Percentiles rank a stretch among this genome's conserved stretches.
phyloP scores from a whole-genome alignment of 2,113 vertebrate genomes.

The Corvus moneduloides region DNA sequence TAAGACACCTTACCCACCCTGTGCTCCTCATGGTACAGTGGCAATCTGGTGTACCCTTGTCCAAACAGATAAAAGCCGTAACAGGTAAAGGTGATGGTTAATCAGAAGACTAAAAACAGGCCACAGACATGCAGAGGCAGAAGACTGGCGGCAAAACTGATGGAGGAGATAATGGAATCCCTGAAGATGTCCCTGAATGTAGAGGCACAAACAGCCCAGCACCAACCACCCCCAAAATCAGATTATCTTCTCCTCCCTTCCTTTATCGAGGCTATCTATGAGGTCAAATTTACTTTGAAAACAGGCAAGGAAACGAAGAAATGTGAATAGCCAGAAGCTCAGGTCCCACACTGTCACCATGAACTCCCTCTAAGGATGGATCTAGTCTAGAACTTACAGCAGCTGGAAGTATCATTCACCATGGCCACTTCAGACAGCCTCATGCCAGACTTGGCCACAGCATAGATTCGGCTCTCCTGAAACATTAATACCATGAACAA shows the following conservation, averaged over 20 bases:
- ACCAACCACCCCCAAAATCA: neutral
- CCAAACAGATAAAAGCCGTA: neutral
- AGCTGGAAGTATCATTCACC: constrained; percentile 67
- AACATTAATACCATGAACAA: constrained; percentile 11
- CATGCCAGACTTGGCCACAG: constrained; percentile 88
- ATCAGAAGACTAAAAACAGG: neutral
- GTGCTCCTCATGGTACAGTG: neutral
- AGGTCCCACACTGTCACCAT: neutral
- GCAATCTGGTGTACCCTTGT: neutral
- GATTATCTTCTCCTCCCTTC: neutral
- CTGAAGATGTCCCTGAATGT: neutral
- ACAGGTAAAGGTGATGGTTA: neutral
- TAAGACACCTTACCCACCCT: neutral
- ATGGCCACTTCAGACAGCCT: constrained; percentile 80
- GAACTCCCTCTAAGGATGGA: neutral
- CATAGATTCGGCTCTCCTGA: constrained; percentile 89
- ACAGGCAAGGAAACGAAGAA: neutral
- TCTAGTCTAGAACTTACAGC: constrained; percentile 72
- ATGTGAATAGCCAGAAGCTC: neutral
- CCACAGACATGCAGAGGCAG: neutral
- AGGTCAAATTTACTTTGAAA: neutral
- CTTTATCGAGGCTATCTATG: rapidly evolving
- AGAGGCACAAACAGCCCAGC: neutral
- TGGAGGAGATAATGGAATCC: neutral
- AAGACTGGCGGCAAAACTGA: neutral